phyloP scores from a whole-genome alignment of 2,888 invertebrate species.

The Tetramorium bicarinatum region DNA sequence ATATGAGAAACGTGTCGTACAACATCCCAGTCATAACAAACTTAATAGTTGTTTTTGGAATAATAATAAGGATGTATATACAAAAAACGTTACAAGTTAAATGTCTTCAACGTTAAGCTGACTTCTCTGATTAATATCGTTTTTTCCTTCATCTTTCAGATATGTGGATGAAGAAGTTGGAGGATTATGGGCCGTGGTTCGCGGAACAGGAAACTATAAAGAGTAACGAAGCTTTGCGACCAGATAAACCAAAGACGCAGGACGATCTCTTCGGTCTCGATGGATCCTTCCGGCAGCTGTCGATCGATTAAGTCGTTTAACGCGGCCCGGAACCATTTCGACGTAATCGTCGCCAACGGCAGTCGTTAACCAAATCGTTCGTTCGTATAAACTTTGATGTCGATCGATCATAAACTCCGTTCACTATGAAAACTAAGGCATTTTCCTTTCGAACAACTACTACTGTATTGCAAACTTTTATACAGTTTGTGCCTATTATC shows the following conservation, averaged over 20 bases:
- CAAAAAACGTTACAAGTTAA: not conserved
- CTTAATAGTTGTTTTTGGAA: not conserved
- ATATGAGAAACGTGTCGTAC: not conserved
- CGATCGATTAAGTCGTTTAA: slow-evolving; percentile 90
- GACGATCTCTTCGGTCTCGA: slow-evolving; percentile 96
- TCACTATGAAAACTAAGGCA: not conserved
- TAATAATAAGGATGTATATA: not conserved
- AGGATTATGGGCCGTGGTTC: slow-evolving; percentile 93
- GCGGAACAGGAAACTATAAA: slow-evolving; percentile 92
- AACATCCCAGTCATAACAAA: not conserved
- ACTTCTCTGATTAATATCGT: not conserved
- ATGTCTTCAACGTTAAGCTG: not conserved
- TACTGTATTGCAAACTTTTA: not conserved
- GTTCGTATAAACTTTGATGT: slow-evolving; percentile 16
- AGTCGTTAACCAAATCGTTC: slow-evolving; percentile 23
- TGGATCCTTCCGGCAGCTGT: slow-evolving; percentile 94
- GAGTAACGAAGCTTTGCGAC: slow-evolving; percentile 93
- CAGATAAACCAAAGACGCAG: slow-evolving; percentile 94
- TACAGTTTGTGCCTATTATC: not conserved
- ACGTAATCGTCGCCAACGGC: slow-evolving; percentile 36
- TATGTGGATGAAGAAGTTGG: slow-evolving; percentile 93
- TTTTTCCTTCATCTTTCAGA: slow-evolving; percentile 86
- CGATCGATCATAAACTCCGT: slow-evolving; percentile 6
- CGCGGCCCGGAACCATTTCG: no score
- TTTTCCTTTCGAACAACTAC: not conserved